Percentiles rank a stretch among this genome's conserved stretches.
These are phyloP conservation scores for Eudorcas thomsonii DNA, from an alignment of 2,113 vertebrate genomes.

Conservation along the genomic window DNA sequence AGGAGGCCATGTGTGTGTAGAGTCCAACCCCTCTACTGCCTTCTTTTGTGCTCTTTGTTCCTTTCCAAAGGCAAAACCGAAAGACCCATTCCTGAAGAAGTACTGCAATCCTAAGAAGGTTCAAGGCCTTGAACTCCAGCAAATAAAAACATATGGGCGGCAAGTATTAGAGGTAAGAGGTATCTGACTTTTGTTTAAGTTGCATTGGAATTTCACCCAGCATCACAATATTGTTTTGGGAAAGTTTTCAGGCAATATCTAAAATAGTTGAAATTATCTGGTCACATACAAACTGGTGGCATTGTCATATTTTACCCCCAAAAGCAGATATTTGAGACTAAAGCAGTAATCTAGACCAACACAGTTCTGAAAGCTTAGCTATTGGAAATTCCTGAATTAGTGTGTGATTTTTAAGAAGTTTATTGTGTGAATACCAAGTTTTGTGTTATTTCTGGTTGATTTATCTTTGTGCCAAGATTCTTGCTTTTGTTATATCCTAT, in stretches of 20 bases:
- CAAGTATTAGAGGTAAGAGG: conserved; percentile 94
- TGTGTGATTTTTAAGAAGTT: conserved; percentile 45
- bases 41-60: neutral
- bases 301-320: neutral
- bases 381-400: neutral
- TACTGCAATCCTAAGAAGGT: conserved; percentile 96
- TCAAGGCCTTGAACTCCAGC: conserved; percentile 92
- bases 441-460: neutral
- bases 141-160: conserved; percentile 92
- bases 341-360: neutral
- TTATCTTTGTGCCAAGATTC: conserved; percentile 24
- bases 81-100: conserved; percentile 94
- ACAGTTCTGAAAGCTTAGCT: conserved; percentile 12
- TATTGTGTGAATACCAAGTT: neutral
- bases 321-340: conserved; percentile 28
- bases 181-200: conserved; percentile 3
- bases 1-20: neutral
- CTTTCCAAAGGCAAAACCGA: conserved; percentile 91
- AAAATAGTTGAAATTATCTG: neutral
- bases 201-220: neutral
- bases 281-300: neutral
- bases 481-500: neutral
- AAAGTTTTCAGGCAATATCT: neutral
- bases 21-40: neutral
- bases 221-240: neutral